Evolutionary conservation across 2,113 vertebrate genomes (phyloP).

Genomic region (Tragelaphus strepsiceros): DNA sequence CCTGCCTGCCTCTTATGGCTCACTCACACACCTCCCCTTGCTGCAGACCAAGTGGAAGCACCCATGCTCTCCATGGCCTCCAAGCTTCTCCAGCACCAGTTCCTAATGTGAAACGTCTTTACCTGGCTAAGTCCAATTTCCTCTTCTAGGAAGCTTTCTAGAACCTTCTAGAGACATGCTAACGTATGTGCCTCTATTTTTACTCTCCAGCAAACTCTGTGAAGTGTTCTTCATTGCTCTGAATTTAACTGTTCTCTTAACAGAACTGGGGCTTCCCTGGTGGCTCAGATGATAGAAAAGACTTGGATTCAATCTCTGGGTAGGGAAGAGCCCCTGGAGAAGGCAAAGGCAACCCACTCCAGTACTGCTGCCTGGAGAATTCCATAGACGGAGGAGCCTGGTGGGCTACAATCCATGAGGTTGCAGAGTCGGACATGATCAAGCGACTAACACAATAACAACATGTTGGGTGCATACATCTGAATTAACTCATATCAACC

Average conservation of each 20-base stretch:
- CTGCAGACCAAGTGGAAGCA: background rate
- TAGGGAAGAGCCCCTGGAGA: background rate
- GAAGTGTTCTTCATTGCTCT: background rate
- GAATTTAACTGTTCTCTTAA: background rate
- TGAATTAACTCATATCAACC: background rate
- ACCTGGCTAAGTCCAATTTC: background rate
- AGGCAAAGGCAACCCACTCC: background rate
- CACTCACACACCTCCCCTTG: background rate
- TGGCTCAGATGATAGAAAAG: background rate
- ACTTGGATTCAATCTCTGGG: background rate
- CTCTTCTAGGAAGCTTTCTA: background rate
- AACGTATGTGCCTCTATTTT: background rate
- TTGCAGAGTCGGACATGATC: background rate
- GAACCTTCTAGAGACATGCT: background rate
- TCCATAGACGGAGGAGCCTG: background rate
- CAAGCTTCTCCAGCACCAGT: background rate
- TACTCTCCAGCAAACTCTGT: background rate
- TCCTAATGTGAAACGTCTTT: background rate
- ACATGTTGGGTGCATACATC: background rate
- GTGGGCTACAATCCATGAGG: background rate
- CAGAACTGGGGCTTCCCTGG: background rate
- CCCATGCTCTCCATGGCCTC: background rate
- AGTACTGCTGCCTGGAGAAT: background rate
- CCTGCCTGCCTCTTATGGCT: fast-evolving
- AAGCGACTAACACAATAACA: background rate